Base-by-base conservation (phyloP, 30 jellyfish, hydroid and myxozoan genomes). In the Catostylus mosaicus region DNA sequence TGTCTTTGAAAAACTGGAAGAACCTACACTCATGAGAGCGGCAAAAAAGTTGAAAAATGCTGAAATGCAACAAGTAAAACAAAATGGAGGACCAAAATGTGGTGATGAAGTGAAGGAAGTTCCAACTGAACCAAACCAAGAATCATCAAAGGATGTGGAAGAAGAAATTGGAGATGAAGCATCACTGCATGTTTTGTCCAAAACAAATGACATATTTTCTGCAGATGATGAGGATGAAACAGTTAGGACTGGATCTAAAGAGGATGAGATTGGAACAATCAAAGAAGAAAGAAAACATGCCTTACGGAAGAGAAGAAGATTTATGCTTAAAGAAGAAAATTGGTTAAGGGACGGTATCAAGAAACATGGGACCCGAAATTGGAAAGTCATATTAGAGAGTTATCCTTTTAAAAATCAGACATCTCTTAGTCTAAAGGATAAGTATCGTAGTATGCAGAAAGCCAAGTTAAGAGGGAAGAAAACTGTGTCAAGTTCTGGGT, bases 401-500 rank as follows among this genome's bases (percentile, higher is more conserved):
- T 70, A 36, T 1, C 82, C 66, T 3, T 70, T 70, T 47, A 20
- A 30, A 12, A 30, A 50, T 16, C 30, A 67, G 20, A 70, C 82
- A 5, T 10, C 82, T n/a, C 67, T 70, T 2, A 70, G 40, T n/a
- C 61, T 70, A 8, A 70, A 70, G 40, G 82, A 70, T 40, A 70
- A 70, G 40, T 70, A 24, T 40, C 19, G 82, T 2, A 70, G 40
- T 45, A 36, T 59, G 71, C 2, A 10, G 63, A 50, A 16, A 18
- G 20, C 14, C 24, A 50, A 50, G n/a, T n/a, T n/a, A n/a, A n/a
- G n/a, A n/a, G n/a, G n/a, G n/a, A n/a, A n/a, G n/a, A n/a, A n/a
- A n/a, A n/a, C n/a, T n/a, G n/a, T n/a, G n/a, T n/a, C n/a, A n/a
- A n/a, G n/a, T n/a, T n/a, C n/a, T n/a, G n/a, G n/a, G n/a, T n/a